phyloP scores from a whole-genome alignment of 2,888 invertebrate genomes.

The Dastarcus helophoroides region DNA sequence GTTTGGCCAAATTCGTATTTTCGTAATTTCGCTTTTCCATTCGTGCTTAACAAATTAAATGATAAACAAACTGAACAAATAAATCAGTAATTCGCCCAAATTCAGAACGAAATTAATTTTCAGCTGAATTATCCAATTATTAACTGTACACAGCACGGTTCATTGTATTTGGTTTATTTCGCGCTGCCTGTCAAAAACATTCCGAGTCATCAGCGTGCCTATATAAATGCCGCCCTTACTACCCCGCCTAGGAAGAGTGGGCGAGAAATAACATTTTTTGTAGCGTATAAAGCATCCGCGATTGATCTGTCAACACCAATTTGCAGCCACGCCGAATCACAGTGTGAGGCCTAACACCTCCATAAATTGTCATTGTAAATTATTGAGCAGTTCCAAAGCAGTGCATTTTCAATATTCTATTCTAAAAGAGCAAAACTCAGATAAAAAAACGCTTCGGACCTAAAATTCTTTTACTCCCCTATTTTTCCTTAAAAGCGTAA shows the following conservation, averaged over 20 bases:
- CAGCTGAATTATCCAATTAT: slow-evolving; percentile 26
- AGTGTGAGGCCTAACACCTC: slow-evolving; percentile 24
- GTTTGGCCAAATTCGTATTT: too few relatives aligned
- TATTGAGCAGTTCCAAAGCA: slow-evolving; percentile 20
- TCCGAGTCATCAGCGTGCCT: slow-evolving; percentile 5
- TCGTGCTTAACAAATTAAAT: too few relatives aligned
- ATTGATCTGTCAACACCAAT: slow-evolving; percentile 35
- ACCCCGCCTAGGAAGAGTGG: slow-evolving; percentile 17
- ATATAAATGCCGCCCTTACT: slow-evolving; percentile 20
- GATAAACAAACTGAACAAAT: too few relatives aligned
- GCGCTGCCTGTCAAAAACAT: slow-evolving; percentile 27
- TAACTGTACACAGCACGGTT: slow-evolving; percentile 22
- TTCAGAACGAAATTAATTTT: slow-evolving; percentile 17
- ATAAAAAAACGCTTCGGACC: too few relatives aligned
- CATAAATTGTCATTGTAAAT: slow-evolving; percentile 26
- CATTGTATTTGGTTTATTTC: slow-evolving; percentile 27
- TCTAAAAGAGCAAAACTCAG: too few relatives aligned
- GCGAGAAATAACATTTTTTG: slow-evolving; percentile 24
- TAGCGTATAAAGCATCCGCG: slow-evolving; percentile 23
- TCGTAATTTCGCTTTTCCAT: too few relatives aligned
- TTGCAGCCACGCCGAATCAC: slow-evolving; percentile 27
- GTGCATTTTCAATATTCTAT: too few relatives aligned
- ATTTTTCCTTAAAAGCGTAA: too few relatives aligned
- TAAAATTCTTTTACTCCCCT: too few relatives aligned
- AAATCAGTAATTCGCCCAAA: too few relatives aligned